Conservation (phyloP, 2,797 vertebrate species). For the Clarias fuscus region DNA sequence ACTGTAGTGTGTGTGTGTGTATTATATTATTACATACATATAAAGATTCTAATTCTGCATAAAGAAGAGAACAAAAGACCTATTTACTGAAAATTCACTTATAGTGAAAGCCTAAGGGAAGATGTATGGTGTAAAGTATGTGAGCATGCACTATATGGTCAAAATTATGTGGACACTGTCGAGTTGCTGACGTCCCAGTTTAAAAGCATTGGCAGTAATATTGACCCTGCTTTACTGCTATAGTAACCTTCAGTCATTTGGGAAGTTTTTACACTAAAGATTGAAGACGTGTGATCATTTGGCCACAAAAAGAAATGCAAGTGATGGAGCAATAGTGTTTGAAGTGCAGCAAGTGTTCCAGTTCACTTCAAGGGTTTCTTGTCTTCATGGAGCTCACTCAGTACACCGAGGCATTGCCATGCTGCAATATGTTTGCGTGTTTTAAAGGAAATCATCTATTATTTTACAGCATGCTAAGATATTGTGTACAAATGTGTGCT, state of each 20-base stretch:
- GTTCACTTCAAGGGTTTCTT: too few species aligned
- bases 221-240: neutral
- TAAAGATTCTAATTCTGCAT: neutral
- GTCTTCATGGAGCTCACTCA: neutral
- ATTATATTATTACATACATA: too few species aligned
- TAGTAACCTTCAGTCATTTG: too few species aligned
- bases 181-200: neutral
- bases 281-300: neutral
- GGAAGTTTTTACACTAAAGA: neutral
- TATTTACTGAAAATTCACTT: neutral
- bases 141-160: neutral
- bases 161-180: neutral
- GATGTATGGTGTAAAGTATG: neutral
- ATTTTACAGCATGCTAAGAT: too few species aligned
- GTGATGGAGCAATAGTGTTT: neutral
- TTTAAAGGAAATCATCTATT: neutral
- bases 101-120: neutral
- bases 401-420: neutral
- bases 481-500: neutral
- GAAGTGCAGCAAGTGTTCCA: too few species aligned
- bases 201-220: neutral
- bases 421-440: neutral
- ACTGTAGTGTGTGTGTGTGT: neutral
- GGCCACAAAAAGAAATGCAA: neutral
- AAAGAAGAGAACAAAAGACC: neutral